phyloP scores from a whole-genome alignment of 2,113 vertebrate species.

The Anguilla japonica region DNA sequence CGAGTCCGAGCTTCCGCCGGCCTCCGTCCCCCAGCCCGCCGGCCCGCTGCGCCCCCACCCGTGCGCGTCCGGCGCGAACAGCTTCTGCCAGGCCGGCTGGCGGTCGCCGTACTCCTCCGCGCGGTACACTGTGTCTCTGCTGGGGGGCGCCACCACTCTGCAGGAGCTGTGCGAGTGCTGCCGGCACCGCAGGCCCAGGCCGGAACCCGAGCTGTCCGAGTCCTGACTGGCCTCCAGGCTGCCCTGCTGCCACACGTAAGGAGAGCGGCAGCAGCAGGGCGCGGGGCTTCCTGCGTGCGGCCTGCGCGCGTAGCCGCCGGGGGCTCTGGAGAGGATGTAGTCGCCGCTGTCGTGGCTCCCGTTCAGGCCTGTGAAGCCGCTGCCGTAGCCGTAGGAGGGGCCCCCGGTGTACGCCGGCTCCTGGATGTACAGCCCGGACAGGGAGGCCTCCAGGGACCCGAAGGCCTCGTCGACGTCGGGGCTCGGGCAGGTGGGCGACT shows the following conservation, averaged over 20 bases:
- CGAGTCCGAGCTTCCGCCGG: background rate
- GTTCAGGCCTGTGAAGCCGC: conserved; percentile 48
- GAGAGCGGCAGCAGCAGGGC: fast-evolving
- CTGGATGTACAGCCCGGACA: conserved; percentile 51
- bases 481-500: conserved; percentile 27
- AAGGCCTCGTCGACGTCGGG: conserved; percentile 57
- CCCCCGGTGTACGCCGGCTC: conserved; percentile 34
- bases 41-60: conserved; percentile 9
- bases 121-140: background rate
- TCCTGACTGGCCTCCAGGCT: background rate
- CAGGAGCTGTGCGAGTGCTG: background rate
- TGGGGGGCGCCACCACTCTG: background rate
- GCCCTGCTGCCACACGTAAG: background rate
- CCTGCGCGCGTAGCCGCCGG: background rate
- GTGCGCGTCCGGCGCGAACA: background rate
- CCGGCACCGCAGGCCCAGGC: background rate
- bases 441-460: conserved; percentile 54
- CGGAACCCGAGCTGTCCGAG: conserved; percentile 27
- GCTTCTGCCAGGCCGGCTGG: background rate
- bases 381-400: conserved; percentile 49
- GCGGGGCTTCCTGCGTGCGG: fast-evolving
- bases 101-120: background rate
- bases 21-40: background rate
- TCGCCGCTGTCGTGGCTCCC: conserved; percentile 14
- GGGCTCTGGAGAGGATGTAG: background rate